phyloP scores from a whole-genome alignment of 2,797 vertebrate genomes.

The Vireo griseus region DNA sequence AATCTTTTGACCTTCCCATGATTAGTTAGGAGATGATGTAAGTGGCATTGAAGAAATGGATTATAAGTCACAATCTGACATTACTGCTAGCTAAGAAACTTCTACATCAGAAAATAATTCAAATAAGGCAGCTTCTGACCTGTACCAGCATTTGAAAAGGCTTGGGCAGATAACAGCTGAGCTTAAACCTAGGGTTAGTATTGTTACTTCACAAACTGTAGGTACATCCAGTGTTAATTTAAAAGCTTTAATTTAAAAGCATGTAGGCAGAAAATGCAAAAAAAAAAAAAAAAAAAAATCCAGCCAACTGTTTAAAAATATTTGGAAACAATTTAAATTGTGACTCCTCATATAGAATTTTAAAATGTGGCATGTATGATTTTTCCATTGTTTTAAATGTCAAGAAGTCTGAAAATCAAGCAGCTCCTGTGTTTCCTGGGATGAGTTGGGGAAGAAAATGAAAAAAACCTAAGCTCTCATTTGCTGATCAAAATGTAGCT shows the following conservation, averaged over 20 bases:
- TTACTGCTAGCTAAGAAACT: not conserved
- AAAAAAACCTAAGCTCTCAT: not conserved
- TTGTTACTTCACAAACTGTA: not conserved
- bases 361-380: accelerated
- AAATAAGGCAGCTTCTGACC: not conserved
- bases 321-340: not conserved
- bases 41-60: not conserved
- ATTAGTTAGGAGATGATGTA: constrained; percentile 22
- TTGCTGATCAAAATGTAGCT: not conserved
- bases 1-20: not conserved
- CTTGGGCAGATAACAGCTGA: not conserved
- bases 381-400: not conserved
- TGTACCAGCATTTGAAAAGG: not conserved
- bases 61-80: not conserved
- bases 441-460: not conserved
- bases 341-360: not conserved
- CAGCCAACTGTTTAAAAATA: not conserved
- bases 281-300: not conserved
- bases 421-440: not conserved
- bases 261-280: not conserved
- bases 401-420: not conserved
- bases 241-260: not conserved
- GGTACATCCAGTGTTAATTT: not conserved
- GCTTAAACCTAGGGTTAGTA: not conserved
- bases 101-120: not conserved